Evolutionary conservation across 2,888 invertebrate species (phyloP).

Genomic region (Periphyllus acericola): DNA sequence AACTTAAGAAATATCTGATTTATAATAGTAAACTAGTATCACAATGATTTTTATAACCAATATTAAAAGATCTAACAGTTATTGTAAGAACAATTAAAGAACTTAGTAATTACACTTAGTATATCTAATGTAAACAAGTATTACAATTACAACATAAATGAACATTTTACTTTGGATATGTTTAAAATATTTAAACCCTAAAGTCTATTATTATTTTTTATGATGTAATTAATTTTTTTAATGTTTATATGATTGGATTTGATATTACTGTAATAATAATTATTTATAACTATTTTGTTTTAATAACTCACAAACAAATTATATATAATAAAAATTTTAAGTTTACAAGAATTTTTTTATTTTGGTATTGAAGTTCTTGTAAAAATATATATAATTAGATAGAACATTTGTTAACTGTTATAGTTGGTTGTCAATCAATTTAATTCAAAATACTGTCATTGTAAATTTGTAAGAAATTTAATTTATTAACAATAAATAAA

Average conservation of each 20-base stretch:
- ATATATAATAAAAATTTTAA: background rate
- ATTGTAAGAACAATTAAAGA: background rate
- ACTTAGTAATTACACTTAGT: slow-evolving; percentile 14
- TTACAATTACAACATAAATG: background rate
- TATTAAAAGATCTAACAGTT: slow-evolving; percentile 31
- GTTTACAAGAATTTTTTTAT: background rate
- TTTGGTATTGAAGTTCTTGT: background rate
- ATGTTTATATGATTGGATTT: slow-evolving; percentile 10
- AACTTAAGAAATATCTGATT: slow-evolving; percentile 13
- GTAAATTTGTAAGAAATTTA: background rate
- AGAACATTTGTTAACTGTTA: background rate
- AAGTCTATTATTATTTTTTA: background rate
- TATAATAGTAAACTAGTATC: slow-evolving; percentile 46
- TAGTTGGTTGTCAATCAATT: background rate
- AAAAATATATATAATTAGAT: background rate
- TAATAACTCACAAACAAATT: background rate
- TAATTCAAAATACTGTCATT: background rate
- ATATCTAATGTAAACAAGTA: slow-evolving; percentile 1
- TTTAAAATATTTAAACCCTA: slow-evolving; percentile 31
- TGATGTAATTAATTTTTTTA: background rate
- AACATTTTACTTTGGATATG: slow-evolving; percentile 13
- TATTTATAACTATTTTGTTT: background rate
- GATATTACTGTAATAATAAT: background rate
- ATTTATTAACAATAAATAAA: no score
- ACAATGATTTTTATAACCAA: slow-evolving; percentile 37